Evolutionary conservation across 2,888 invertebrate species (phyloP), one percentile per base, ranked within the genome.

Genomic region (Cheilosia scutellata): DNA sequence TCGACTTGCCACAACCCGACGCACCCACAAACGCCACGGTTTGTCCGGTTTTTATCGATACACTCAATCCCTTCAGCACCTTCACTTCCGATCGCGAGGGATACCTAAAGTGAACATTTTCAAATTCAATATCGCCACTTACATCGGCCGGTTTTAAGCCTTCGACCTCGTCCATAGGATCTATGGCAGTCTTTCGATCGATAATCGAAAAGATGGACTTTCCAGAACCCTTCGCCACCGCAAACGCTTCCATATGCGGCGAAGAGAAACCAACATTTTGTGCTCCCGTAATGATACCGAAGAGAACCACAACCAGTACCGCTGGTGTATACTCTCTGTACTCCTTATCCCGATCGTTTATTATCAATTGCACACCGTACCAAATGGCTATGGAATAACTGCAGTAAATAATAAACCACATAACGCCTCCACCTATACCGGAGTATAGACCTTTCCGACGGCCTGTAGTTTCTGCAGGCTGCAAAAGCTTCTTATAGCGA

Each of bases 1-100:
- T 97, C 0, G 96, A 96, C 92, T 97, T 97, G 60, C 97, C 97
- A 90, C 96, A 96, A 0, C 97, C 97, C 77, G 95, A 95, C 3
- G 95, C 93, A 0, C 95, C 96, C 0, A 96, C 96, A 16, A 96
- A 92, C 0, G 96, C 96, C 7, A 96, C 94, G 0, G 95, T 96
- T 90, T 96, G 94, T 0, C 95, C 95, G 7, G 93, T 92, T 65
- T 93, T 93, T 60, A 96, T 94, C 72, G 93, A 94, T 57, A 96
- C 90, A 76, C 93, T 94, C 5, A 96, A 89, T 0, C 95, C 96
- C 89, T 95, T 95, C 5, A 97, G 92, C n/a, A 97, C 95, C 93
- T 94, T 89, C 4, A 96, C 95, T 89, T 96, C 95, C 9, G 94
- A 93, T 55, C 97, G 93, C 0, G 96, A 95, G 0, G 97, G 97